phyloP scores from a whole-genome alignment of 2,797 vertebrate species.

The Jordanella pulchra region DNA sequence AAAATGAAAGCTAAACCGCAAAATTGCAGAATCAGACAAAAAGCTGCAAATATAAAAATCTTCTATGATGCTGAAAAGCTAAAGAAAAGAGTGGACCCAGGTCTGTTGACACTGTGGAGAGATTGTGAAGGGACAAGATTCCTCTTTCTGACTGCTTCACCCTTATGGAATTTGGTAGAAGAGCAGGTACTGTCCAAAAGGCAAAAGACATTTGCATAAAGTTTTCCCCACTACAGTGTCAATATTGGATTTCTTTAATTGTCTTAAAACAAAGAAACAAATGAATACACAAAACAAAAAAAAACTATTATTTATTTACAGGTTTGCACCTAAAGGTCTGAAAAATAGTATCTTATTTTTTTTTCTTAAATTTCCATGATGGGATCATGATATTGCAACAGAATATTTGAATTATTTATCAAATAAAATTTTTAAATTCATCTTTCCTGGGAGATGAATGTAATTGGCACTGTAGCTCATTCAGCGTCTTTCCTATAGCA shows the following conservation, averaged over 20 bases:
- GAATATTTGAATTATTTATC: no score
- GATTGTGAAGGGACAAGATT: neutral
- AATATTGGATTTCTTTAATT: neutral
- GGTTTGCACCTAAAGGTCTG: neutral
- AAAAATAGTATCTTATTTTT: no score
- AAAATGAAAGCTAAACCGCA: conserved; percentile 8
- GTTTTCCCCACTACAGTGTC: neutral
- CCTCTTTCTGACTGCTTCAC: neutral
- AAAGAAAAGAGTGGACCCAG: neutral
- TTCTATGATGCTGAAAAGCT: neutral
- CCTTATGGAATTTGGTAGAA: neutral
- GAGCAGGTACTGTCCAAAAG: neutral
- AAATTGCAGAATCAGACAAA: no score
- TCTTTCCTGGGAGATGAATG: neutral
- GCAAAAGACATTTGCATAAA: neutral
- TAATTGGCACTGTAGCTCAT: conserved; percentile 9
- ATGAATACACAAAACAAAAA: no score
- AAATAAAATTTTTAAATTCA: no score
- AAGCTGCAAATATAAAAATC: neutral
- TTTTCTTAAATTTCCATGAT: no score
- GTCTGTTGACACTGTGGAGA: neutral
- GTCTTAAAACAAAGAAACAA: no score
- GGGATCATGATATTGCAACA: no score
- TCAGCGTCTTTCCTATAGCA: conserved; percentile 9
- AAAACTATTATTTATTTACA: neutral